Base-by-base conservation (phyloP, 1,140 invertebrate species). In the Drosophila ambigua region DNA sequence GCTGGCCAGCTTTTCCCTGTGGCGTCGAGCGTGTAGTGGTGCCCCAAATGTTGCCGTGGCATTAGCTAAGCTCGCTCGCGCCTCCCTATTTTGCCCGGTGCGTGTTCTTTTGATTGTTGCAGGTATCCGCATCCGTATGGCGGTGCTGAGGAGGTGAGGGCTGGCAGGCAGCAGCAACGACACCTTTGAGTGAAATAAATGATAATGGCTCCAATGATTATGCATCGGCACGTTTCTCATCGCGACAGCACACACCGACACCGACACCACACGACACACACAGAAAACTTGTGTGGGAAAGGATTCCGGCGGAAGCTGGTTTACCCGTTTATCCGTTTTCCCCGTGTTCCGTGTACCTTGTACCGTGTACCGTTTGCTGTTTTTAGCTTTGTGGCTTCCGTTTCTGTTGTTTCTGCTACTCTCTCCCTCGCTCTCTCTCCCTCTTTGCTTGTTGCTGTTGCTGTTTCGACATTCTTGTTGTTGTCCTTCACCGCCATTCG, bases 161-260 rank as follows among this genome's bases (percentile, higher is more conserved):
- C 7, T 4, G 16, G 45, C 61, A 59, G 35, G 35, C 72, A 77
- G 41, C 72, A 65, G 46, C 67, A 77, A 74, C 74, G 76, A 71
- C 82, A 81, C 83, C 75, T 88, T 87, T 88, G 83, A 79, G 79
- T 87, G 85, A 87, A 87, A 87, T 87, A 87, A 87, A 87, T 88
- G 82, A 87, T 87, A 87, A 87, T 87, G 82, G 82, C 83, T 64
- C 69, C 83, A 87, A 87, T 87, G 82, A 87, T 87, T 87, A 87
- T 87, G 82, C 83, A 87, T 88, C 83, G 83, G 83, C 82, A 87
- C 82, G 82, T 87, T 87, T 87, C 82, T 87, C 82, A 87, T 87
- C 82, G 82, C 75, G 71, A 66, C 57, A 60, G 54, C 60, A 74
- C 41, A 60, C 54, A 67, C 43, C 59, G 52, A 65, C 39, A 16